These are phyloP conservation scores for Lithophane leautieri DNA, from an alignment of 2,888 invertebrate genomes.

Conservation along the genomic window DNA sequence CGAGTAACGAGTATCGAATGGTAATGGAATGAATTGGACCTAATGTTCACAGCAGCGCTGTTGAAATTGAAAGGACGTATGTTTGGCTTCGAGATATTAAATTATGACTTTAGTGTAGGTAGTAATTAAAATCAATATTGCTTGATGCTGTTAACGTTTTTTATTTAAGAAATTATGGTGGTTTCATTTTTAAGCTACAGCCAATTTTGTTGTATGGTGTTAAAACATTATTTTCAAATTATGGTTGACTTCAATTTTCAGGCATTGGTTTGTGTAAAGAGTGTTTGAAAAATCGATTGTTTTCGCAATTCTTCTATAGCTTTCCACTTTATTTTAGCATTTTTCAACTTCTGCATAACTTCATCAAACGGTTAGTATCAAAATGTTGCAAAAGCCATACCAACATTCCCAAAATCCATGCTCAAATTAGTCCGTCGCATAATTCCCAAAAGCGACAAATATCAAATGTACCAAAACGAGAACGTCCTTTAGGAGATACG, in stretches of 20 bases:
- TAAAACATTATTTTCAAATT: slow-evolving; percentile 14
- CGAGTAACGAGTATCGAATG: slow-evolving; percentile 79
- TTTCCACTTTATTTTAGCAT: not conserved
- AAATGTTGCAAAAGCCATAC: not conserved
- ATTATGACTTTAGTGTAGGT: slow-evolving; percentile 9
- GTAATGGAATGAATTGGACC: slow-evolving; percentile 80
- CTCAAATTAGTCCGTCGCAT: not conserved
- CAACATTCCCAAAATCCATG: not conserved
- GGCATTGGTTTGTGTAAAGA: not conserved
- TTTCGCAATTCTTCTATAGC: not conserved
- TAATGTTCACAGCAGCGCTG: slow-evolving; percentile 71
- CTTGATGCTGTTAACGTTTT: not conserved
- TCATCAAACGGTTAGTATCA: not conserved
- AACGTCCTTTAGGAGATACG: slow-evolving; percentile 32
- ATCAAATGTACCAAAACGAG: slow-evolving; percentile 28
- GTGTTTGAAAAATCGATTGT: not conserved
- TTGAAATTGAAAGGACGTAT: slow-evolving; percentile 38
- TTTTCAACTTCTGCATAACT: not conserved
- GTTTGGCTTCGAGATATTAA: slow-evolving; percentile 16
- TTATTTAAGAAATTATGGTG: not conserved
- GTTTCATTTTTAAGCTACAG: not conserved
- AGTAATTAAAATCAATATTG: slow-evolving; percentile 22
- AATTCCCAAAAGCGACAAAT: slow-evolving; percentile 2
- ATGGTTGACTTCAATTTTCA: not conserved
- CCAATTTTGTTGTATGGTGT: not conserved